Evolutionary conservation across 1,140 invertebrate species (phyloP), one percentile per base, ranked within the genome.

Genomic region (Ditylenchus dipsaci): DNA sequence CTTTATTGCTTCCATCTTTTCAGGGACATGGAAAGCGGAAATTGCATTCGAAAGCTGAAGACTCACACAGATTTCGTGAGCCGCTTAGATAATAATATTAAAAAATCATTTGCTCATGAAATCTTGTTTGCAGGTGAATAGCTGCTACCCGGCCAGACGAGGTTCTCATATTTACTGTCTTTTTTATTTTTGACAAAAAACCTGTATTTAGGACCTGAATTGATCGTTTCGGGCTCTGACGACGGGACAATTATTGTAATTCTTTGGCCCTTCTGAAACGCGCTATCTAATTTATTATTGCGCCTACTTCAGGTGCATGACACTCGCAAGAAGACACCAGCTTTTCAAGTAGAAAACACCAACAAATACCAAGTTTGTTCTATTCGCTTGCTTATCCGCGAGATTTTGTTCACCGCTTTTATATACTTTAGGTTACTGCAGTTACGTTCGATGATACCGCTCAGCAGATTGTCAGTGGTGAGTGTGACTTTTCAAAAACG

Each of bases 401-500:
- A 3, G 8, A 15, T 53, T 17, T 3, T 21, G 23, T 15, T 53
- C 3, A 38, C 11, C 33, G n/a, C 11, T 38, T 3, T 38, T 38
- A 21, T 53, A 53, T 53, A n/a, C n/a, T n/a, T 53, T 53, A 53
- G 49, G 49, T 38, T 38, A 38, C 93, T 29, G 87, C 93, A 0
- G 91, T 96, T 0, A 88, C 91, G 11, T 98, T 98, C 83, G 95
- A 93, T 83, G 95, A 97, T 78, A 95, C 92, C 9, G 89, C 92
- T 0, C 94, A 98, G 82, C 92, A 95, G 85, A 84, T 90, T 43
- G 85, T 90, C 86, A 38, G 33, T 38, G 33, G 33, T 38, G 33
- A 38, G 33, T 38, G n/a, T n/a, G n/a, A 5, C 33, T 38, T 38
- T 38, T 11, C 33, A 11, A 38, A 5, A 5, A 38, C 11, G 33